Evolutionary conservation across 2,113 vertebrate species (phyloP).

Genomic region (Rutilus rutilus): DNA sequence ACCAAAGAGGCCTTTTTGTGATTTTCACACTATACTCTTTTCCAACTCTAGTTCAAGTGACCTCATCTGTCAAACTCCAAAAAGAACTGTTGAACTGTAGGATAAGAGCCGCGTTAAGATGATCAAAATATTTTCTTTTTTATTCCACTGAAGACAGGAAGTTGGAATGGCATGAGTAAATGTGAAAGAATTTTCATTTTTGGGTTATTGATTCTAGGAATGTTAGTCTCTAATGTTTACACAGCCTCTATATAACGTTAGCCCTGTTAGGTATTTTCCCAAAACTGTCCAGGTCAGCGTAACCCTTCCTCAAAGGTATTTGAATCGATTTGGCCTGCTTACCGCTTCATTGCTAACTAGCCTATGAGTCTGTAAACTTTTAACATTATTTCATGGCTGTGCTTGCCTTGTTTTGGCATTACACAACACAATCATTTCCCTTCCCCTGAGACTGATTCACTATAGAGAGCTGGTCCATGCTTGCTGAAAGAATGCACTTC

Average conservation of each 20-base stretch:
- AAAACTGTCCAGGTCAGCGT: not conserved
- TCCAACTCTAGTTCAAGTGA: not conserved
- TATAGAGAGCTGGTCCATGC: conserved; percentile 52
- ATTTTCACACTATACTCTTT: too few relatives aligned
- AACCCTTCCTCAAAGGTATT: conserved; percentile 30
- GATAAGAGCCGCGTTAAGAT: not conserved
- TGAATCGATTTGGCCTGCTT: conserved; percentile 17
- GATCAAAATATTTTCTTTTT: not conserved
- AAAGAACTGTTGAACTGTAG: not conserved
- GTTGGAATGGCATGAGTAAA: not conserved
- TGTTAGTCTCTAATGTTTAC: not conserved
- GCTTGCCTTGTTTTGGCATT: conserved; percentile 48
- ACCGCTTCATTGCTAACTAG: conserved; percentile 38
- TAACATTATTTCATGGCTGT: conserved; percentile 45
- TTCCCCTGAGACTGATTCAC: conserved; percentile 36
- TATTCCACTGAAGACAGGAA: not conserved
- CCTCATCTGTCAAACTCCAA: not conserved
- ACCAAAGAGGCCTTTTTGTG: too few relatives aligned
- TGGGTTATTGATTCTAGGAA: not conserved
- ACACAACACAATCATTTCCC: not conserved
- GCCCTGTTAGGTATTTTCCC: not conserved
- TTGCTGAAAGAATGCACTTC: conserved; percentile 63
- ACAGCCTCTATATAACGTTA: not conserved
- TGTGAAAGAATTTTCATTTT: not conserved
- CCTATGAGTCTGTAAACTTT: not conserved